Conservation (phyloP, 64 coral and sea anemone species). For the Catalaphyllia jardinei region DNA sequence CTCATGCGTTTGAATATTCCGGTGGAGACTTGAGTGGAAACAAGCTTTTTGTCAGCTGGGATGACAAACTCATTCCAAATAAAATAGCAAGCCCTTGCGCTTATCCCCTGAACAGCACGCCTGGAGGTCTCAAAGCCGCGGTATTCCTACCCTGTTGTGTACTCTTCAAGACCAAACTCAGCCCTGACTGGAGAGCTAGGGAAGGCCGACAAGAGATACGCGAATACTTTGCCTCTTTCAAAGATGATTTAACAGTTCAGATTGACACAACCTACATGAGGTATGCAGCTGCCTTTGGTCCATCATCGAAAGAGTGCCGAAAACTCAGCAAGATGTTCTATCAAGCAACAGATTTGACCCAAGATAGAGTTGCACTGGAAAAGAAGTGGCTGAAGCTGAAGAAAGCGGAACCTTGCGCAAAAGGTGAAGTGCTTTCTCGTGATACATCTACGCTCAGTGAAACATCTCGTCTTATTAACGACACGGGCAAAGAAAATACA, state of each 20-base stretch:
- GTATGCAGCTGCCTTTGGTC: conserved; percentile 43
- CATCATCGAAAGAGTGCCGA: conserved; percentile 30
- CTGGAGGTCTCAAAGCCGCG: no score
- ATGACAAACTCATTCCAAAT: conserved; percentile 57
- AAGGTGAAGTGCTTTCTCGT: not conserved
- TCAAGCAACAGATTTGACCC: conserved; percentile 47
- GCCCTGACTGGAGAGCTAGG: conserved; percentile 1
- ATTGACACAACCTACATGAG: conserved; percentile 53
- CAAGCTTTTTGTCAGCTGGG: conserved; percentile 87
- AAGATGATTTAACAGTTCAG: conserved; percentile 31
- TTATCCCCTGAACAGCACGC: no score
- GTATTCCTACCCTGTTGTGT: no score
- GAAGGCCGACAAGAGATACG: conserved; percentile 33
- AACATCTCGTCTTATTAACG: no score
- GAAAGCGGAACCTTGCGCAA: not conserved
- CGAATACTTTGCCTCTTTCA: conserved; percentile 52
- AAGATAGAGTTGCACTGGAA: not conserved
- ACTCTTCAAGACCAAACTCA: not conserved
- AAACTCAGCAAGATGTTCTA: conserved; percentile 48
- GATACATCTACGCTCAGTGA: not conserved
- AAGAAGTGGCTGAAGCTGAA: not conserved
- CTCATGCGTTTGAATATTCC: conserved; percentile 29
- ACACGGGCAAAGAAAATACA: not conserved
- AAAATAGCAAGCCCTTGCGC: not conserved
- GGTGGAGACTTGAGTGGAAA: conserved; percentile 59